Evolutionary conservation across 2,888 invertebrate genomes (phyloP).

Genomic region (Empis livida): DNA sequence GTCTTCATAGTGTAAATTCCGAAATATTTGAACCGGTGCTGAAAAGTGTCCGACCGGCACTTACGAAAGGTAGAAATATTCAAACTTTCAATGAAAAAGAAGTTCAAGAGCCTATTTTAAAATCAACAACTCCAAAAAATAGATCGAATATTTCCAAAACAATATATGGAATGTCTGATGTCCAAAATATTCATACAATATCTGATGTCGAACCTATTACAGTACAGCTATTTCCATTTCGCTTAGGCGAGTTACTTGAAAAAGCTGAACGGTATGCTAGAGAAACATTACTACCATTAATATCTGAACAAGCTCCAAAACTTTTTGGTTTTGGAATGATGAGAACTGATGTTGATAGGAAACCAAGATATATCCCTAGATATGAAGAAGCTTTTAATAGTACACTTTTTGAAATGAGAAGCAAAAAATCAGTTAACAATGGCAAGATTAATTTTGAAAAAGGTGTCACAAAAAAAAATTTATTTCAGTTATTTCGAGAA

Average conservation of each 20-base stretch:
- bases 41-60: constrained; percentile 23
- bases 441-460: constrained; percentile 1
- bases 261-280: constrained; percentile 71
- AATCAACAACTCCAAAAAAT: constrained; percentile 45
- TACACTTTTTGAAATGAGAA: constrained; percentile 3
- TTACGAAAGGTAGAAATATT: constrained; percentile 26
- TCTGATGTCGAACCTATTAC: constrained; percentile 34
- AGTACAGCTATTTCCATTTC: constrained; percentile 66
- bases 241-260: constrained; percentile 64
- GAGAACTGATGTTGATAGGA: constrained; percentile 21
- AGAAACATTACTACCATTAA: constrained; percentile 60
- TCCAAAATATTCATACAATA: constrained; percentile 27
- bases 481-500: neutral
- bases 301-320: constrained; percentile 66
- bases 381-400: constrained; percentile 25
- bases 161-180: constrained; percentile 34
- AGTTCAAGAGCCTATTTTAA: constrained; percentile 61
- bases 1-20: constrained; percentile 19
- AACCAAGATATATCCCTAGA: constrained; percentile 53
- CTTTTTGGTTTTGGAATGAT: constrained; percentile 47
- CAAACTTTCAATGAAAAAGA: constrained; percentile 37
- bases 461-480: neutral
- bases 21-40: constrained; percentile 46
- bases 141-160: constrained; percentile 37
- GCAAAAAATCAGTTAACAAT: constrained; percentile 5